These are phyloP conservation scores for Anthopleura sola DNA, from an alignment of 64 coral and sea anemone species.

Conservation along the genomic window DNA sequence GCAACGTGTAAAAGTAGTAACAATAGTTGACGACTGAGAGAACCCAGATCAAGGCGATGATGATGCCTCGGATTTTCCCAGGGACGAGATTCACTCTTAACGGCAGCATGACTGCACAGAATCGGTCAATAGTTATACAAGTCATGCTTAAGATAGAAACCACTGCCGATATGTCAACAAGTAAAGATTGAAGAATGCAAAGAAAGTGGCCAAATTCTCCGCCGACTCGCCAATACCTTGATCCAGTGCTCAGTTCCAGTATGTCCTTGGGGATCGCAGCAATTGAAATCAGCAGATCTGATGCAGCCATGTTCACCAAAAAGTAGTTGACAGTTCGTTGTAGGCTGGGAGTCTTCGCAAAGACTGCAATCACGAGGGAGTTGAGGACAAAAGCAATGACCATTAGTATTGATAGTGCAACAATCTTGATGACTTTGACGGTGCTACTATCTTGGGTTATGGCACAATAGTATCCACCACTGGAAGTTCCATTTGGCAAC, in stretches of 20 bases:
- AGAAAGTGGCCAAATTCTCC: slow-evolving; percentile 21
- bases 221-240: background rate
- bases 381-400: slow-evolving; percentile 11
- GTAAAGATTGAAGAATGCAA: slow-evolving; percentile 22
- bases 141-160: slow-evolving; percentile 52
- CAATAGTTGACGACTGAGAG: slow-evolving; percentile 6
- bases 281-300: slow-evolving; percentile 12
- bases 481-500: background rate
- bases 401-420: background rate
- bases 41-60: slow-evolving; percentile 31
- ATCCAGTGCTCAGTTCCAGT: background rate
- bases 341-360: background rate
- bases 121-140: slow-evolving; percentile 45
- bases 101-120: slow-evolving; percentile 45
- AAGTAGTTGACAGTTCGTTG: slow-evolving; percentile 34
- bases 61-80: background rate
- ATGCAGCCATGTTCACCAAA: slow-evolving; percentile 39
- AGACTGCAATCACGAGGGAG: slow-evolving; percentile 11
- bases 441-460: background rate
- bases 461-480: background rate
- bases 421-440: background rate
- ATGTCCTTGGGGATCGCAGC: background rate
- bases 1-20: slow-evolving; percentile 10
- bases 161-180: background rate
- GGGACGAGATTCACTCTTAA: background rate